Base-by-base conservation (phyloP, 2,888 invertebrate species). In the Seira musarum region DNA sequence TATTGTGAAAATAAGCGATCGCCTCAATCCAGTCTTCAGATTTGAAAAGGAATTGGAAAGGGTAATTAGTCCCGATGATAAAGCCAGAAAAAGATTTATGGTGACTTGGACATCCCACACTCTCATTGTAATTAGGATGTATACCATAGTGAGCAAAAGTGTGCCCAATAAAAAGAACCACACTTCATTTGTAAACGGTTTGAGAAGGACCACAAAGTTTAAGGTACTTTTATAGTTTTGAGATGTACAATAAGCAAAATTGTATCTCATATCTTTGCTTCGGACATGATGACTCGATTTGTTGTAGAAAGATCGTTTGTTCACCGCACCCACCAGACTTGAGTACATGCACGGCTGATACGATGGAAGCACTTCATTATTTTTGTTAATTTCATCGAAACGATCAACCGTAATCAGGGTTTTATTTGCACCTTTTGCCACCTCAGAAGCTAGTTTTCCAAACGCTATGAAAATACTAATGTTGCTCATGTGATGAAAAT, bases 401-500 rank as follows among this genome's bases (percentile, higher is more conserved):
- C n/a, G n/a, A 17, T 67, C 67, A 46, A 67, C 22, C 5, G 67
- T 67, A 13, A 67, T 1, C 24, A 15, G 21, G 10, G 67, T 49
- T 49, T 21, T 67, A 17, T 67, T 67, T 5, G 17, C 1, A 15
- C 22, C 15, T 15, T 19, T 22, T 2, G 24, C 3, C 15, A 67
- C 15, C 15, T 67, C 67, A 10, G 46, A 1, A 2, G 49, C 53
- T 13, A 67, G 10, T 22, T 49, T 67, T 2, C 67, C 46, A 2
- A 49, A 13, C 6, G 67, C 15, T 13, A 67, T 21, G 24, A 67
- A 67, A 22, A 49, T 46, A 15, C 35, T 46, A 6, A 24, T 22
- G 10, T 67, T 67, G 22, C 67, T 19, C 6, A 67, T n/a, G 49
- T 21, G 46, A 49, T 67, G 46, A 49, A 67, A 67, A 21, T 67